Conservation (phyloP, 2,888 invertebrate genomes). For the Campopleginae sp. region DNA sequence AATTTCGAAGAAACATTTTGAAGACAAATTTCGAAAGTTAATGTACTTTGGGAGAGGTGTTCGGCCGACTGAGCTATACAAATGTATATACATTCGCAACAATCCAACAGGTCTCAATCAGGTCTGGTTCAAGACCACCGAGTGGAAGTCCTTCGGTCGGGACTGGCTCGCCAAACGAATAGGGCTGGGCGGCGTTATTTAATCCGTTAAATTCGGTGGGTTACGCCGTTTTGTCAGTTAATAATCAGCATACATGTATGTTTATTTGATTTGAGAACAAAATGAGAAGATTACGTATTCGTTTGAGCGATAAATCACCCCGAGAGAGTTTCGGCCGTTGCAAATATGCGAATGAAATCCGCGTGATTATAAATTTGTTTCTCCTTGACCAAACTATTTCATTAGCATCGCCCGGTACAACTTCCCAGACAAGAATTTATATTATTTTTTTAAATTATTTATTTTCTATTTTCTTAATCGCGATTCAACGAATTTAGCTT, state of each 20-base stretch:
- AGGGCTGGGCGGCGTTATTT: neutral
- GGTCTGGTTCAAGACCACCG: conserved; percentile 61
- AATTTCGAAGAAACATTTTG: conserved; percentile 5
- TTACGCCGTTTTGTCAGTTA: neutral
- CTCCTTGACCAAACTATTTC: conserved; percentile 7
- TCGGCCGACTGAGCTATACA: conserved; percentile 23
- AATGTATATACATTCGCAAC: conserved; percentile 21
- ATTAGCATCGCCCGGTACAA: conserved; percentile 1
- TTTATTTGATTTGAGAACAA: conserved; percentile 51
- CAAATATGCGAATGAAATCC: conserved; percentile 38
- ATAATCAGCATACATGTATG: neutral
- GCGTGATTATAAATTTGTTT: conserved; percentile 27
- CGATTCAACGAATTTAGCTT: conserved; percentile 9
- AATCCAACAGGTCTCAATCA: conserved; percentile 55
- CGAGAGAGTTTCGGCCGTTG: conserved; percentile 18
- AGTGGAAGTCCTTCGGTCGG: conserved; percentile 59
- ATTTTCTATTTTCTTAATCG: conserved; percentile 5
- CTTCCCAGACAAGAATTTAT: neutral
- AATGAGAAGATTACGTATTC: conserved; percentile 33
- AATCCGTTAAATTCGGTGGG: neutral
- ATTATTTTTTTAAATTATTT: neutral
- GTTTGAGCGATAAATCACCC: conserved; percentile 49
- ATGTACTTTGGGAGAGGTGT: conserved; percentile 39
- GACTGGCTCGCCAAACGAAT: neutral
- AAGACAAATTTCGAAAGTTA: conserved; percentile 40